Evolutionary conservation across 2,113 vertebrate genomes (phyloP).

Genomic region (Dipodomys merriami): DNA sequence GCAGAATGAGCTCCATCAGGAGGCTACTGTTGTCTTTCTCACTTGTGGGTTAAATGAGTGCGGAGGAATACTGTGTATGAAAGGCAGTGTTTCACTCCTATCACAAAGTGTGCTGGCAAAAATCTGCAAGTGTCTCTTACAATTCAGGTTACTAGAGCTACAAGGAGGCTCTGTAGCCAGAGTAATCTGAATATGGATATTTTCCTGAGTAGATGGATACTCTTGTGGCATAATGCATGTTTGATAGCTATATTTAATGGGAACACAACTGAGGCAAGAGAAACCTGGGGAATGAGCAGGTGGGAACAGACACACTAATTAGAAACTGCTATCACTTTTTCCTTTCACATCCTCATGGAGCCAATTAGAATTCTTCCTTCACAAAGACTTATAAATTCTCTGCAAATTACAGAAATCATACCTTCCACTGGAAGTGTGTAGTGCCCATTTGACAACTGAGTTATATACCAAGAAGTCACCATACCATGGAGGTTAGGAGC

Average conservation of each 20-base stretch:
- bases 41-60: constrained; percentile 32
- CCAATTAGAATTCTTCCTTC: background rate
- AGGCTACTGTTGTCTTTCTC: constrained; percentile 49
- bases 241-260: background rate
- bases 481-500: background rate
- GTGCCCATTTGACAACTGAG: background rate
- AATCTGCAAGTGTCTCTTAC: background rate
- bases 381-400: background rate
- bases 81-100: constrained; percentile 30
- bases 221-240: background rate
- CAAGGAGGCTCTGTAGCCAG: background rate
- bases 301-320: background rate
- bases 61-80: constrained; percentile 47
- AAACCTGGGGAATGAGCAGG: background rate
- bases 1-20: constrained; percentile 15
- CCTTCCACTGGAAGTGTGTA: background rate
- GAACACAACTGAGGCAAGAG: background rate
- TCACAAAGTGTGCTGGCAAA: background rate
- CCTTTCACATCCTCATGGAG: background rate
- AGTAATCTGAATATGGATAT: background rate
- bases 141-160: background rate
- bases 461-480: background rate
- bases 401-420: background rate
- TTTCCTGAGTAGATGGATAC: background rate
- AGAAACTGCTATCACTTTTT: background rate